Evolutionary conservation across 2,888 invertebrate species (phyloP).

Genomic region (Acanthacorydalis orientalis): DNA sequence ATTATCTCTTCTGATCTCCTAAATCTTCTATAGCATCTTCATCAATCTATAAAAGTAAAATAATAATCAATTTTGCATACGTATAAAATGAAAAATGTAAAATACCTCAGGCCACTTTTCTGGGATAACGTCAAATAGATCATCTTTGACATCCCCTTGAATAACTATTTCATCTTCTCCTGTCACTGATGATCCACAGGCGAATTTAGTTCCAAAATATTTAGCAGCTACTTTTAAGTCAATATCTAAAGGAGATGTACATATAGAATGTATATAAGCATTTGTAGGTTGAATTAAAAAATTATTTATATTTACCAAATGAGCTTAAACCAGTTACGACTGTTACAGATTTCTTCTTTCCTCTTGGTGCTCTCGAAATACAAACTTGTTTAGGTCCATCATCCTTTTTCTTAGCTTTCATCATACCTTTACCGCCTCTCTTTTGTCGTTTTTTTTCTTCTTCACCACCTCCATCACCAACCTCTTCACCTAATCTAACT

Average conservation of each 20-base stretch:
- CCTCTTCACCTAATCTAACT: slow-evolving; percentile 51
- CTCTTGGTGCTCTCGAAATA: slow-evolving; percentile 79
- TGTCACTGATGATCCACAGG: slow-evolving; percentile 97
- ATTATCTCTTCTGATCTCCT: slow-evolving; percentile 80
- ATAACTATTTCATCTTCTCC: slow-evolving; percentile 99
- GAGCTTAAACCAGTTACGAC: slow-evolving; percentile 90
- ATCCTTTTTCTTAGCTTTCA: slow-evolving; percentile 89
- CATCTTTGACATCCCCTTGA: slow-evolving; percentile 98
- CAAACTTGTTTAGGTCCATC: slow-evolving; percentile 74
- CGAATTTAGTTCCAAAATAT: slow-evolving; percentile 93
- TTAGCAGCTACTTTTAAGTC: slow-evolving; percentile 96
- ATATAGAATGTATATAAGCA: slow-evolving; percentile 1
- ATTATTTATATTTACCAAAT: slow-evolving; percentile 46
- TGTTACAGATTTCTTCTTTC: slow-evolving; percentile 97
- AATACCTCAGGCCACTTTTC: slow-evolving; percentile 92
- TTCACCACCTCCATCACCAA: slow-evolving; percentile 56
- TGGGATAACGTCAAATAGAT: slow-evolving; percentile 91
- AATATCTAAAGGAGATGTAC: slow-evolving; percentile 50
- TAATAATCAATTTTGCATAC: not conserved
- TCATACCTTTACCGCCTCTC: slow-evolving; percentile 89
- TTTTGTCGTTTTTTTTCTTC: slow-evolving; percentile 94
- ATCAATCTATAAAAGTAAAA: slow-evolving; percentile 51
- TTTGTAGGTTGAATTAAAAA: not conserved
- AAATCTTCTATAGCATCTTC: slow-evolving; percentile 85
- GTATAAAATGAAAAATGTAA: not conserved